Evolutionary conservation across 2,888 invertebrate genomes (phyloP), one percentile per base, ranked within the genome.

Genomic region (Halictus quadricinctus): DNA sequence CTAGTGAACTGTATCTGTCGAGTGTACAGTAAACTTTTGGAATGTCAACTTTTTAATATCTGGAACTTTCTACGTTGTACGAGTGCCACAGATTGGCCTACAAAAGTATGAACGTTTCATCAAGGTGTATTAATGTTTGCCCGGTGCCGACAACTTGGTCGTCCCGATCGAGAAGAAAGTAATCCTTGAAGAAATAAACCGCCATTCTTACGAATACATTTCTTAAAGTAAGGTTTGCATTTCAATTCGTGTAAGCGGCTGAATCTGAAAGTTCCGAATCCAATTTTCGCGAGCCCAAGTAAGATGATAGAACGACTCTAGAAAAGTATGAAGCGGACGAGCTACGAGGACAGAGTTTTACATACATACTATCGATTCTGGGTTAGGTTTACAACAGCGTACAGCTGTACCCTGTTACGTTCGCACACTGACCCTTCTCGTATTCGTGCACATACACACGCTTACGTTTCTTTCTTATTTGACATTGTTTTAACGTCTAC

Each of bases 181-280:
- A 64, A 83, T 76, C 41, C 75, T 76, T 43, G 60, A 75, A 70
- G 75, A 70, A 83, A 83, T 80, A 83, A 83, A 80, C 82, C 60
- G 75, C 80, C 82, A 83, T 75, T 15, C 29, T 58, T 36, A 43
- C 46, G 75, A 81, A 83, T 46, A 80, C 75, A 41, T 60, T 80
- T 72, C 64, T 76, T 43, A 46, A 83, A 76, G 60, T 72, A 75
- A 46, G 50, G 58, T 72, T 76, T 75, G 64, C 75, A 60, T 83
- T 80, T 81, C 83, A 83, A 83, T 81, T 76, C 69, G 69, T 72
- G 76, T 36, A 75, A 73, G 70, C 81, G 66, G 54, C 72, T 48
- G 69, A 66, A 69, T 83, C 66, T 43, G 50, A 58, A 83, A 79
- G 77, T 84, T 82, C 54, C 70, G 72, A 79, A 84, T 84, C 74